Evolutionary conservation across 1,140 invertebrate genomes (phyloP).

Genomic region (Protaetia brevitarsis): DNA sequence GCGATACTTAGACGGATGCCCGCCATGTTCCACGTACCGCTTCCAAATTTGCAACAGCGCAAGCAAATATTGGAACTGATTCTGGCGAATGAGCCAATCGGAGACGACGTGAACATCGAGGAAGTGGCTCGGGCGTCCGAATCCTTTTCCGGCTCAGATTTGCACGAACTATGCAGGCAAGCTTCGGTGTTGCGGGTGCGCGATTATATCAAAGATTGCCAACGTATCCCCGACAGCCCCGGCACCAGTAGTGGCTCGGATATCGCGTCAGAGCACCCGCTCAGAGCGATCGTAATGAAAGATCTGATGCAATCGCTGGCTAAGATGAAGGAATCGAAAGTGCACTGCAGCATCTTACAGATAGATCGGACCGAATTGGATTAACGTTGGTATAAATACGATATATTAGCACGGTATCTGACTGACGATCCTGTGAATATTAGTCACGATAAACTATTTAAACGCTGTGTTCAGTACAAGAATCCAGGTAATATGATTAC

Average conservation of each 20-base stretch:
- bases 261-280: constrained; percentile 63
- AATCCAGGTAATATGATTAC: no score
- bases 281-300: constrained; percentile 73
- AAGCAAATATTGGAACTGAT: constrained; percentile 76
- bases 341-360: constrained; percentile 49
- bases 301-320: constrained; percentile 64
- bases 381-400: constrained; percentile 22
- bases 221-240: constrained; percentile 25
- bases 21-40: constrained; percentile 84
- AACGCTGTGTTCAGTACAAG: constrained; percentile 20
- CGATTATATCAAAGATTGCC: constrained; percentile 56
- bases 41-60: constrained; percentile 76
- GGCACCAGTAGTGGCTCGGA: constrained; percentile 50
- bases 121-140: constrained; percentile 74
- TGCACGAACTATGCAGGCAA: constrained; percentile 86
- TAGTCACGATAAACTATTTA: not conserved
- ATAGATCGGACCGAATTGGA: constrained; percentile 33
- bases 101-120: constrained; percentile 68
- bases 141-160: constrained; percentile 89
- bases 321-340: constrained; percentile 71
- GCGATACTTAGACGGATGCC: constrained; percentile 96
- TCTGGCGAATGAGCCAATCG: constrained; percentile 70
- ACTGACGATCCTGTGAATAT: not conserved
- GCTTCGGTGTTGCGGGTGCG: constrained; percentile 85
- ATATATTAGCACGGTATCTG: constrained; percentile 6